Evolutionary conservation across 2,113 vertebrate genomes (phyloP), one percentile per base, ranked within the genome.

Genomic region (Rhabdornis inornatus): DNA sequence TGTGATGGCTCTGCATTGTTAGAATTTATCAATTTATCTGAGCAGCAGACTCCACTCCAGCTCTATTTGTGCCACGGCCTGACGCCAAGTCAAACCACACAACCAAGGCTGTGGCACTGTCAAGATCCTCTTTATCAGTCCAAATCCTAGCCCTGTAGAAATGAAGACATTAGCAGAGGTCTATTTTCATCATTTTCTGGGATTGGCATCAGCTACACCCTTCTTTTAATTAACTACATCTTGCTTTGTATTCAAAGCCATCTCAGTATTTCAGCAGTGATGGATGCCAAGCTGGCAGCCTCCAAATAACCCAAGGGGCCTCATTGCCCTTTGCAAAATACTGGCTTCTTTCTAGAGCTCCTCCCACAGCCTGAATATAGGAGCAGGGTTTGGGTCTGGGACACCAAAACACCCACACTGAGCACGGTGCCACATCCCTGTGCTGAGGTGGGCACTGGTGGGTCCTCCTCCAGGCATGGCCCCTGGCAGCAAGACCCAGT

Each of bases 151-250:
- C 83, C 42, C 33, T 66, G 64, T 20, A 86, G 72, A 60, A 91
- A 89, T 45, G 30, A 70, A 93, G 79, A 79, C 19, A 15, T 59
- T 90, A 90, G 76, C 39, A 83, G 92, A 92, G 47, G 24, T 77
- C 76, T 95, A 39, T 93, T 94, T 95, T 87, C 60, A 60, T 78
- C 55, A 10, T 96, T 83, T 94, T 61, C 88, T 77, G 39, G 59
- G 64, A 30, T 10, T 94, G 88, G 88, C 86, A 89, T 44, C 42
- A 37, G 77, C 66, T 93, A 50, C 68, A 74, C 21, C 39, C 66
- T 63, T 90, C 59, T 53, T 94, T 89, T 94, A 94, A 95, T 94
- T 92, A 95, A 63, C 88, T 92, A 15, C 79, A 66, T 6, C 3
- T 70, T 94, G 63, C 59, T 86, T 93, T 90, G 71, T 45, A 20